Conservation (phyloP, 1,140 invertebrate species). For the Chlorops oryzae region DNA sequence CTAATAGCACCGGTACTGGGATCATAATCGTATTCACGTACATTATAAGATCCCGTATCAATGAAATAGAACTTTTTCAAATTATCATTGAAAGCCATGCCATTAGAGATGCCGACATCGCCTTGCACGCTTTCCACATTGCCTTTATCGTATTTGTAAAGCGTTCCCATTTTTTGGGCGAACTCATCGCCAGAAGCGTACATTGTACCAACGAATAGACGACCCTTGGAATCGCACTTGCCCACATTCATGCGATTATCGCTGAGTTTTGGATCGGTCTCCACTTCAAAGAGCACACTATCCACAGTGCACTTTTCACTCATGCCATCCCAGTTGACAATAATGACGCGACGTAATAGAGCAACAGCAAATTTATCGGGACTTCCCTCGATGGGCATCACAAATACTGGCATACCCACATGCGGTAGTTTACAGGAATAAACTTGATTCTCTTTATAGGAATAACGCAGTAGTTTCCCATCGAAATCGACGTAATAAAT, state of each 20-base stretch:
- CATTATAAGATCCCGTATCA: conserved; percentile 60
- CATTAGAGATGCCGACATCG: conserved; percentile 70
- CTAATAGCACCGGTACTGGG: conserved; percentile 59
- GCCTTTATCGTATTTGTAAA: conserved; percentile 52
- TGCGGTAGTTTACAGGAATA: conserved; percentile 48
- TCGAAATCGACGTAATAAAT: conserved; percentile 65
- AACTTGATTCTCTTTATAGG: conserved; percentile 52
- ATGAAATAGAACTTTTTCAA: conserved; percentile 71
- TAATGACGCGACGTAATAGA: conserved; percentile 54
- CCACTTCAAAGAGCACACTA: conserved; percentile 55
- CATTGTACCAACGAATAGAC: conserved; percentile 68
- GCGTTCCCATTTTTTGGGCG: conserved; percentile 53
- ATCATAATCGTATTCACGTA: conserved; percentile 71
- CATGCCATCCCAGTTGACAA: conserved; percentile 63
- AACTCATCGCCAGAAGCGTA: conserved; percentile 43
- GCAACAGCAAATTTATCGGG: conserved; percentile 60
- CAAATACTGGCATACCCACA: conserved; percentile 53
- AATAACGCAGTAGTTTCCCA: conserved; percentile 54
- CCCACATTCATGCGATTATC: conserved; percentile 78
- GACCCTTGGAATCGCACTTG: conserved; percentile 73
- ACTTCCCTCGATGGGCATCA: conserved; percentile 62
- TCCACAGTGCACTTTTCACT: conserved; percentile 49
- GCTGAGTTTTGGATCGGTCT: conserved; percentile 48
- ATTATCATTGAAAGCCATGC: conserved; percentile 69
- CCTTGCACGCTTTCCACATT: conserved; percentile 51